phyloP scores from a whole-genome alignment of 53 echinoderm and acorn worm species.

The Mesocentrotus franciscanus region DNA sequence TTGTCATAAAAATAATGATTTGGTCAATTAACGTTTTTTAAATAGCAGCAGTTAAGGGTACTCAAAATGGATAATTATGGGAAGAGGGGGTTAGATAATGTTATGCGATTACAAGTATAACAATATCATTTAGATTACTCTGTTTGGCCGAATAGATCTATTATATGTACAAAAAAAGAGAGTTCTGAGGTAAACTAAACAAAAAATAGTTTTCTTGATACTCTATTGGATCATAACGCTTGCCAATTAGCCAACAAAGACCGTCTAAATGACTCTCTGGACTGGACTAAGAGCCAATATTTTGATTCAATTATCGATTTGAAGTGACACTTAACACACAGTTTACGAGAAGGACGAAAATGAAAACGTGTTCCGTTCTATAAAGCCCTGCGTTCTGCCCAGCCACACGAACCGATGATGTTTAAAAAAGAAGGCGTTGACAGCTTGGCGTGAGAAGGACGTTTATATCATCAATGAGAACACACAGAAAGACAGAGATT shows the following conservation, averaged over 20 bases:
- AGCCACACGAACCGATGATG: not conserved
- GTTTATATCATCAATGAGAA: conserved; percentile 36
- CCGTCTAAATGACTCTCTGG: not conserved
- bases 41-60: not conserved
- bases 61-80: not conserved
- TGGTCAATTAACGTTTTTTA: not conserved
- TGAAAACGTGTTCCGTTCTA: conserved; percentile 1
- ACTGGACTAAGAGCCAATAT: conserved; percentile 36
- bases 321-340: conserved; percentile 7
- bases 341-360: not conserved
- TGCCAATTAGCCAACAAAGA: not conserved
- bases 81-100: not conserved
- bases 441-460: conserved; percentile 3
- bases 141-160: not conserved
- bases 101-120: not conserved
- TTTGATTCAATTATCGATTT: conserved; percentile 64
- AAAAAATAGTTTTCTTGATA: not conserved
- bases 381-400: not conserved
- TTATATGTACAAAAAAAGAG: not conserved
- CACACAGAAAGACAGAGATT: not conserved
- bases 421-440: not conserved
- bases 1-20: not conserved
- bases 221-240: not conserved
- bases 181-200: not conserved
- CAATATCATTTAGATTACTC: not conserved